Conservation (phyloP, 2,888 invertebrate genomes). For the Drosophila glabriapex region DNA sequence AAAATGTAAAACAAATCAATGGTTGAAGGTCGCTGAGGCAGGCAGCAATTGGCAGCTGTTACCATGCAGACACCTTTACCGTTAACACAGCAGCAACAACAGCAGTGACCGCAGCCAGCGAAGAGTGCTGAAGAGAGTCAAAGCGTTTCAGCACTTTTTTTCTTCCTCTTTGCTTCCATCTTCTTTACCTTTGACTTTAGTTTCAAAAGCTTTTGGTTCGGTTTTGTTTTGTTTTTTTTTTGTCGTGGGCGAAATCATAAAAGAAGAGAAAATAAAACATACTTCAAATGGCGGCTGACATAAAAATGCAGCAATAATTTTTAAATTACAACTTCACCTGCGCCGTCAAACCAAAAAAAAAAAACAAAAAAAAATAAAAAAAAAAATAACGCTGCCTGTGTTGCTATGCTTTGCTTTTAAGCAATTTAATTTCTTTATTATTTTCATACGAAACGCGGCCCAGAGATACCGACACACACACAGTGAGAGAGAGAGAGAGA, state of each 20-base stretch:
- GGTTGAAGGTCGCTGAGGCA: constrained; percentile 72
- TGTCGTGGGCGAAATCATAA: constrained; percentile 42
- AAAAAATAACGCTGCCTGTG: constrained; percentile 23
- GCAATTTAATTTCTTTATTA: constrained; percentile 83
- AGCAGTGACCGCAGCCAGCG: not conserved
- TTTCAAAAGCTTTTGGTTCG: constrained; percentile 2
- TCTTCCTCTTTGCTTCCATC: not conserved
- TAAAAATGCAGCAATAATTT: constrained; percentile 65
- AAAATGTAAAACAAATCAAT: constrained; percentile 29
- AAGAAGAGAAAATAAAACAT: constrained; percentile 37
- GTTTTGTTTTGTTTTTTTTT: not conserved
- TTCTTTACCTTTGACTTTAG: constrained; percentile 18
- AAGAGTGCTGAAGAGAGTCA: not conserved
- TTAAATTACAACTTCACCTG: constrained; percentile 59
- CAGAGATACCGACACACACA: constrained; percentile 33
- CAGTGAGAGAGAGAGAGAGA: constrained; percentile 1
- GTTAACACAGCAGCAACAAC: constrained; percentile 42
- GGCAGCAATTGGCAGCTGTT: constrained; percentile 29
- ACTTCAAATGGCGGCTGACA: constrained; percentile 45
- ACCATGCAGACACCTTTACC: constrained; percentile 46
- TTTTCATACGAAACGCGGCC: constrained; percentile 70
- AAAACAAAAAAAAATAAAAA: not conserved
- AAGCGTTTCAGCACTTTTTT: constrained; percentile 34
- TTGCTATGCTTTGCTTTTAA: constrained; percentile 54
- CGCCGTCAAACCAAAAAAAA: constrained; percentile 10